phyloP scores from a whole-genome alignment of 2,113 vertebrate genomes.

The Hystrix cristata region DNA sequence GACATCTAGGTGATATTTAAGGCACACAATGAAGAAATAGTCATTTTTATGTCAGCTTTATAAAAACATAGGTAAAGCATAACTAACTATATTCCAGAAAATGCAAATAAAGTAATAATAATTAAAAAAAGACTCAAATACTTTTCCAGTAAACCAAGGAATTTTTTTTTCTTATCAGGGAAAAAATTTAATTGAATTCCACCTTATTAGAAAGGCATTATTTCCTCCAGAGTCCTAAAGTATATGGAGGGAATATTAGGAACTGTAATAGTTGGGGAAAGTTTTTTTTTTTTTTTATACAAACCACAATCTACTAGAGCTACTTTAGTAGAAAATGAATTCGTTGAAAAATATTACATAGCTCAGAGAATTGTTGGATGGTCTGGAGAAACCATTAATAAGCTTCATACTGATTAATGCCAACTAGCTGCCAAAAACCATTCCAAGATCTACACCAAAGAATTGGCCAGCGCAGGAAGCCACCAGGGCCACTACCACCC shows the following conservation, averaged over 20 bases:
- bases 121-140: slow-evolving; percentile 1
- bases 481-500: no score
- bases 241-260: background rate
- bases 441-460: background rate
- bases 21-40: background rate
- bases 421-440: background rate
- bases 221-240: background rate
- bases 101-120: background rate
- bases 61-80: background rate
- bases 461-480: background rate
- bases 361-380: background rate
- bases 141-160: slow-evolving; percentile 18
- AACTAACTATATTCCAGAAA: slow-evolving; percentile 33
- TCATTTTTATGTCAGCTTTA: slow-evolving; percentile 41
- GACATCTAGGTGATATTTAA: background rate
- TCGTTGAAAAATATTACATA: background rate
- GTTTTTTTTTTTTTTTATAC: background rate
- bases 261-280: background rate
- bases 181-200: slow-evolving; percentile 50
- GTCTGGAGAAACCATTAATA: background rate
- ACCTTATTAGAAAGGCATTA: slow-evolving; percentile 25
- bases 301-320: background rate
- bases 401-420: no score
- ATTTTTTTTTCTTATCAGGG: background rate
- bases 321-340: background rate